A percentile compares a stretch with the other conserved stretches of the same genome.
phyloP scores from a whole-genome alignment of 2,797 vertebrate species.

The Botia kubotai region DNA sequence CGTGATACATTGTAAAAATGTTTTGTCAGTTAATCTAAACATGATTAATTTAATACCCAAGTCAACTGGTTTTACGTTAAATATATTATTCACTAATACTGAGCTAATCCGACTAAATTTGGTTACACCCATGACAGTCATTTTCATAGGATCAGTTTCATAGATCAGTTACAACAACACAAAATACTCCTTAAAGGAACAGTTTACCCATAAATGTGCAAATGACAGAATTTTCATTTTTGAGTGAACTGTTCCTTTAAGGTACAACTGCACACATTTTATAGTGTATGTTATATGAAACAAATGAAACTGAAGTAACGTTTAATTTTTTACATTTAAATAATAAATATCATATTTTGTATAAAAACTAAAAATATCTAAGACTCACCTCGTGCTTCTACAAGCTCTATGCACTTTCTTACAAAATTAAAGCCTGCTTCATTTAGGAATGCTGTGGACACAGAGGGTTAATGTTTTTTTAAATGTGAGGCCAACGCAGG shows the following conservation, averaged over 20 bases:
- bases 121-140: background rate
- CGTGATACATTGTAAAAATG: background rate
- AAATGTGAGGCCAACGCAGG: background rate
- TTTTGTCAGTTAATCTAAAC: background rate
- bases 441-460: slow-evolving; percentile 90
- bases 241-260: background rate
- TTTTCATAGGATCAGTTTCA: background rate
- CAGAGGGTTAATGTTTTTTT: background rate
- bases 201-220: background rate
- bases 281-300: background rate
- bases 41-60: background rate
- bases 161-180: background rate
- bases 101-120: background rate
- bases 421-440: slow-evolving; percentile 95
- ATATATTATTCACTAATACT: background rate
- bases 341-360: background rate
- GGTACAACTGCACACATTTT: background rate
- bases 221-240: background rate
- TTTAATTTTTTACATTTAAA: background rate
- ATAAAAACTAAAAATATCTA: background rate
- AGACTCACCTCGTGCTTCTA: slow-evolving; percentile 85
- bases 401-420: slow-evolving; percentile 90
- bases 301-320: too few species aligned
- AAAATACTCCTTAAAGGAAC: background rate
- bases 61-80: background rate